Evolutionary conservation across 2,888 invertebrate genomes (phyloP).

Genomic region (Pseudoips prasinana): DNA sequence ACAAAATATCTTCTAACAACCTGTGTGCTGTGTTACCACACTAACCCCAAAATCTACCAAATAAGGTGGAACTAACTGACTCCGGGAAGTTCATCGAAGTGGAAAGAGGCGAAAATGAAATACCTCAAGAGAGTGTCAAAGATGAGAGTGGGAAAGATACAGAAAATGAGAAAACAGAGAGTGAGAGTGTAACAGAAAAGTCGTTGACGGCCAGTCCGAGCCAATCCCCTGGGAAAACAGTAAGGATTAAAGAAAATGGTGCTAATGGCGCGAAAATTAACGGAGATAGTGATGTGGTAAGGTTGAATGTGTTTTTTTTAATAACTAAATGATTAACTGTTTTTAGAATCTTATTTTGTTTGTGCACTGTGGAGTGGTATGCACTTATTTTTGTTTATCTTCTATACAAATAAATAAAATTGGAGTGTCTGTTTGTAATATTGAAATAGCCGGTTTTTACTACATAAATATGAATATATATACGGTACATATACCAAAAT

Average conservation of each 20-base stretch:
- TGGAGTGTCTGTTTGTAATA: too few species aligned
- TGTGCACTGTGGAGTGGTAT: not conserved
- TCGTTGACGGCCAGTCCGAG: constrained; percentile 51
- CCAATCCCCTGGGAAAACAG: constrained; percentile 68
- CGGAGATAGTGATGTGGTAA: constrained; percentile 58
- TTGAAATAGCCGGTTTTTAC: too few species aligned
- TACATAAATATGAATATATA: too few species aligned
- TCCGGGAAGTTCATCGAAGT: constrained; percentile 79
- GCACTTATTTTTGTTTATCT: not conserved
- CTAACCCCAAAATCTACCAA: constrained; percentile 59
- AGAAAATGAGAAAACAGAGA: constrained; percentile 25
- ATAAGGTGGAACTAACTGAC: constrained; percentile 77
- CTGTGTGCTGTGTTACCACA: constrained; percentile 58
- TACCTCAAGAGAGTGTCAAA: constrained; percentile 31
- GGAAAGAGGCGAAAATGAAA: constrained; percentile 50
- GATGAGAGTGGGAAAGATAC: constrained; percentile 31
- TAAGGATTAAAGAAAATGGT: constrained; percentile 73
- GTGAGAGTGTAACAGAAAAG: constrained; percentile 34
- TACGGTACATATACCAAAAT: too few species aligned
- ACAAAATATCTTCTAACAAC: constrained; percentile 31
- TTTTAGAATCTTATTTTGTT: constrained; percentile 15
- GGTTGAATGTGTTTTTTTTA: constrained; percentile 29
- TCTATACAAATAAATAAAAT: too few species aligned
- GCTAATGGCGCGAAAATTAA: constrained; percentile 64
- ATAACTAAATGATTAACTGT: constrained; percentile 34